Evolutionary conservation across 2,888 invertebrate genomes (phyloP).

Genomic region (Diplolepis rosae): DNA sequence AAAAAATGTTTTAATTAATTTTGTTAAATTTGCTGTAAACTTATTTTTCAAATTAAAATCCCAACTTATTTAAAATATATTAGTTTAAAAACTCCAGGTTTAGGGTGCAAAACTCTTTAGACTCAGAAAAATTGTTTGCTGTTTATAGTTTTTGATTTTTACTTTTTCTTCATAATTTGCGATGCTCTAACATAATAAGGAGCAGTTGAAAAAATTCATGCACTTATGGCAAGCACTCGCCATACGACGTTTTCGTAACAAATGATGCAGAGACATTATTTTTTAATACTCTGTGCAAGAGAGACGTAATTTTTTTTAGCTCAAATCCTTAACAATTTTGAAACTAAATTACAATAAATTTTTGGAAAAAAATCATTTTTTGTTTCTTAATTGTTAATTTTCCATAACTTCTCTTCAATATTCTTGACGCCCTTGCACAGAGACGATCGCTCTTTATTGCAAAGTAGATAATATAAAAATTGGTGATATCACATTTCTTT

Average conservation of each 20-base stretch:
- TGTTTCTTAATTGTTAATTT: conserved; percentile 1
- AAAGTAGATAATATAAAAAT: conserved; percentile 60
- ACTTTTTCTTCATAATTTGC: conserved; percentile 18
- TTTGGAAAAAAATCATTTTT: neutral
- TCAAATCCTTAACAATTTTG: neutral
- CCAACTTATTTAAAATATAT: neutral
- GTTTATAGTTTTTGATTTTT: conserved; percentile 24
- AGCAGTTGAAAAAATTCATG: conserved; percentile 28
- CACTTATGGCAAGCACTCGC: conserved; percentile 20
- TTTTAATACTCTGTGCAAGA: conserved; percentile 8
- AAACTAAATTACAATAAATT: neutral
- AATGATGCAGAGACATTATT: conserved; percentile 4
- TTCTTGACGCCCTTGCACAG: conserved; percentile 5
- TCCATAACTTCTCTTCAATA: neutral
- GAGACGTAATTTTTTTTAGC: neutral
- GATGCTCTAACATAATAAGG: conserved; percentile 27
- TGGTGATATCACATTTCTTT: conserved; percentile 58
- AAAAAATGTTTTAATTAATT: neutral
- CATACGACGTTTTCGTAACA: conserved; percentile 8
- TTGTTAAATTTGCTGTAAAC: neutral
- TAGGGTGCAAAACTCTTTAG: neutral
- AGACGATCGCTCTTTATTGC: conserved; percentile 49
- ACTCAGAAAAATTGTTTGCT: neutral
- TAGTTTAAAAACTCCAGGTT: neutral
- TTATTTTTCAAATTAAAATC: neutral